Evolutionary conservation across 2,113 vertebrate species (phyloP).

Genomic region (Platycercus adscitus): DNA sequence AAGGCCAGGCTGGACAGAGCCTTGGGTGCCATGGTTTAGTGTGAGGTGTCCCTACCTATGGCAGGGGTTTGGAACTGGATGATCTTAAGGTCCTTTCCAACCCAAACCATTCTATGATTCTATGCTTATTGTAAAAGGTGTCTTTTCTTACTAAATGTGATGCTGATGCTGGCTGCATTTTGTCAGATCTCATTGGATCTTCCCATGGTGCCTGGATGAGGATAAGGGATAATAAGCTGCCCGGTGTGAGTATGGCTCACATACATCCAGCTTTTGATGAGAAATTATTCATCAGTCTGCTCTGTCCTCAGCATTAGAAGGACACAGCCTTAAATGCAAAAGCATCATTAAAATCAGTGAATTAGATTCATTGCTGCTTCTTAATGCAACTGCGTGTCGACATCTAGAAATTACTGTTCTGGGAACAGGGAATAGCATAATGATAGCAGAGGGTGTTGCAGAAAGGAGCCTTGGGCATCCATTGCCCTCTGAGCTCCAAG

Average conservation of each 20-base stretch:
- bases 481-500: neutral
- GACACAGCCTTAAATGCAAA: neutral
- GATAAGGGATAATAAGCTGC: neutral
- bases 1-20: neutral
- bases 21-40: neutral
- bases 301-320: neutral
- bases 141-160: neutral
- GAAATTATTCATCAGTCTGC: neutral
- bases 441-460: rapidly evolving
- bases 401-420: neutral
- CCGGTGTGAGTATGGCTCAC: rapidly evolving
- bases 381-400: rapidly evolving
- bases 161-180: neutral
- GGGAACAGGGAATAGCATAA: neutral
- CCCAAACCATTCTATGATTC: neutral
- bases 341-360: neutral
- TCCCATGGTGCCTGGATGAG: rapidly evolving
- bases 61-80: neutral
- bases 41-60: neutral
- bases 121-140: neutral
- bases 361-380: neutral
- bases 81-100: neutral
- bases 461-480: neutral
- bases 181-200: neutral
- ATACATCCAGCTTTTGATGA: neutral